These are phyloP conservation scores for Aricia artaxerxes DNA, from an alignment of 2,888 invertebrate genomes.

Conservation along the genomic window DNA sequence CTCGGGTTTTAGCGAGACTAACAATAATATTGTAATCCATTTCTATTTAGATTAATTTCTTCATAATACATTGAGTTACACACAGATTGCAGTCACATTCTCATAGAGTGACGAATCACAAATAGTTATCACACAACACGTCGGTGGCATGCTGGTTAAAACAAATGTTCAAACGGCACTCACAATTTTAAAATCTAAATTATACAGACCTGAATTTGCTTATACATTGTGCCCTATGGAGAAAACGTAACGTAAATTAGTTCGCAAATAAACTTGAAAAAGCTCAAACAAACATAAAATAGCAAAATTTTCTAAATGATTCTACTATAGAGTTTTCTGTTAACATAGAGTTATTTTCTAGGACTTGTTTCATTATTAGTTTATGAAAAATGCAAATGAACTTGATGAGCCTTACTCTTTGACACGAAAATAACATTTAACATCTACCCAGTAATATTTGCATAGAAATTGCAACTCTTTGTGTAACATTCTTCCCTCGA, in stretches of 20 bases:
- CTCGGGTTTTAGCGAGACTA: too few relatives aligned
- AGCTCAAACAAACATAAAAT: neutral
- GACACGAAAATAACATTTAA: too few relatives aligned
- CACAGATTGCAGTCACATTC: constrained; percentile 13
- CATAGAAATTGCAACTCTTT: neutral
- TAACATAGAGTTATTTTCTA: too few relatives aligned
- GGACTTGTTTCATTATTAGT: too few relatives aligned
- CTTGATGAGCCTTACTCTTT: too few relatives aligned
- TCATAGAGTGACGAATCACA: constrained; percentile 40
- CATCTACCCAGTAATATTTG: neutral
- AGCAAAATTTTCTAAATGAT: too few relatives aligned
- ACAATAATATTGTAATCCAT: neutral
- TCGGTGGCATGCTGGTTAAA: constrained; percentile 55
- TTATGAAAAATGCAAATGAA: too few relatives aligned
- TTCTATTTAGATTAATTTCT: neutral
- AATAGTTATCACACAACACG: constrained; percentile 40
- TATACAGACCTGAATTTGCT: constrained; percentile 80
- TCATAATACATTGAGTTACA: neutral
- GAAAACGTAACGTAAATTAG: constrained; percentile 61
- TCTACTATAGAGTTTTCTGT: too few relatives aligned
- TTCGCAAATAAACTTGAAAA: constrained; percentile 40
- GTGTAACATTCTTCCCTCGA: neutral
- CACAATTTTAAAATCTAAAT: constrained; percentile 55
- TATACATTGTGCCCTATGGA: constrained; percentile 79
- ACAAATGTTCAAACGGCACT: constrained; percentile 63